These are phyloP conservation scores for Ariolimax columbianus DNA, from an alignment of 2,888 invertebrate genomes.

Conservation along the genomic window DNA sequence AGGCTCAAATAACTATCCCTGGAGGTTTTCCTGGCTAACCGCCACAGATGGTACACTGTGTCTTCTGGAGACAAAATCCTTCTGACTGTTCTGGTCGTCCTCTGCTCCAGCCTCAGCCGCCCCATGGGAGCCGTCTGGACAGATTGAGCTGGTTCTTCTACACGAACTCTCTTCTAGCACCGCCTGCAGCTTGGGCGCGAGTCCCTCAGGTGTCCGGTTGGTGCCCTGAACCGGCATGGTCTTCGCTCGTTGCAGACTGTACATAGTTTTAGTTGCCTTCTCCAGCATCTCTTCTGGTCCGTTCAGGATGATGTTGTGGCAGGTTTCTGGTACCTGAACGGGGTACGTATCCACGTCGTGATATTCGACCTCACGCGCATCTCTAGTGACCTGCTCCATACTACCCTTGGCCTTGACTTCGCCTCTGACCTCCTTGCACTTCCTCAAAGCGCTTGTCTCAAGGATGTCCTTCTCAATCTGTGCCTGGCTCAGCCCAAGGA, in stretches of 20 bases:
- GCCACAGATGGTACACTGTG: neutral
- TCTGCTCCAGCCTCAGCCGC: neutral
- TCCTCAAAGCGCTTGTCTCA: neutral
- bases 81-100: neutral
- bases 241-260: neutral
- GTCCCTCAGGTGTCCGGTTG: neutral
- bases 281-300: neutral
- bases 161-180: neutral
- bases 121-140: neutral
- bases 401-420: neutral
- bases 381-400: neutral
- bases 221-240: neutral
- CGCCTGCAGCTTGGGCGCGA: neutral
- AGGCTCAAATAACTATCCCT: neutral
- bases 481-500: constrained; percentile 45
- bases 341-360: neutral
- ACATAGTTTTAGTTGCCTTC: neutral
- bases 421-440: neutral
- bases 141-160: neutral
- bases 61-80: neutral
- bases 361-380: neutral
- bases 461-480: constrained; percentile 37
- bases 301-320: neutral
- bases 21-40: neutral
- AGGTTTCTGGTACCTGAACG: neutral